Evolutionary conservation across 2,888 invertebrate species (phyloP).

Genomic region (Drosophila affinis): DNA sequence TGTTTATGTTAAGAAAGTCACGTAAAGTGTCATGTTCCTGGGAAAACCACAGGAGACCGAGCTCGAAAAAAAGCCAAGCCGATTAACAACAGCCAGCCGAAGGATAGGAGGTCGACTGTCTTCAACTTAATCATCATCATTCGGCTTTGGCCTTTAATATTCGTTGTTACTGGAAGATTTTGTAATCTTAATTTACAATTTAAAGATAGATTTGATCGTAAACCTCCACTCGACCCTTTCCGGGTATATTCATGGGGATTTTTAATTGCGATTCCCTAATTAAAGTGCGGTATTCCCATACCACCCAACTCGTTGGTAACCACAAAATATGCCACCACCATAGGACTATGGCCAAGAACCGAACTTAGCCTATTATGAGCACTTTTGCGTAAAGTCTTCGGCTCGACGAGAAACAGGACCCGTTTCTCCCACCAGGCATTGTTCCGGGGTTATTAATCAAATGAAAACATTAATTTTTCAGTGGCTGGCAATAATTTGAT

Average conservation of each 20-base stretch:
- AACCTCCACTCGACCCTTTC: conserved; percentile 5
- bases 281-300: too few relatives aligned
- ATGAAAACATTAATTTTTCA: conserved; percentile 45
- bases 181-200: not conserved
- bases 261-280: conserved; percentile 40
- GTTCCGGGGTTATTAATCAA: conserved; percentile 44
- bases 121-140: not conserved
- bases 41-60: conserved; percentile 28
- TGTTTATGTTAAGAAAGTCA: conserved; percentile 52
- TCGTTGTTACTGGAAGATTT: not conserved
- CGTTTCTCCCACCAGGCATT: conserved; percentile 6
- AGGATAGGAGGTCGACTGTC: not conserved
- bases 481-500: conserved; percentile 47
- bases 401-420: not conserved
- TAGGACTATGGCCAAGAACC: conserved; percentile 11
- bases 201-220: conserved; percentile 16
- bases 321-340: conserved; percentile 41
- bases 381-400: conserved; percentile 18
- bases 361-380: conserved; percentile 49
- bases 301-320: conserved; percentile 27
- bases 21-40: conserved; percentile 49
- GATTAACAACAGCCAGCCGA: conserved; percentile 5
- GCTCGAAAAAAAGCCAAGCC: conserved; percentile 1
- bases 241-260: conserved; percentile 28
- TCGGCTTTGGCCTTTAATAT: not conserved